Conservation (phyloP, 2,888 invertebrate genomes). For the Siphlonurus alternatus region DNA sequence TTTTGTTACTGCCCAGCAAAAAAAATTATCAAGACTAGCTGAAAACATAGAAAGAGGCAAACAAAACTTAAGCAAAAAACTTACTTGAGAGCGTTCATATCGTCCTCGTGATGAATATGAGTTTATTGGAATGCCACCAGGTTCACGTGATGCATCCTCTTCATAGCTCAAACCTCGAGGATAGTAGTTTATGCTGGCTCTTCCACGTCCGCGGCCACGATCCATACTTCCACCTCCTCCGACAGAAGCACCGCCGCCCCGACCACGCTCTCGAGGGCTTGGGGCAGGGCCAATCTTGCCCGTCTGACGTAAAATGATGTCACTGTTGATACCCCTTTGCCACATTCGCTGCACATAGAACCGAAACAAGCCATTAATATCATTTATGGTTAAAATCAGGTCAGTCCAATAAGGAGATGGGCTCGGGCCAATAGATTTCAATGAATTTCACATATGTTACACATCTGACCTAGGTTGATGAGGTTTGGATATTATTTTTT, state of each 20-base stretch:
- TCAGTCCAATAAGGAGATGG: no score
- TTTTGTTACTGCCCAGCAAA: no score
- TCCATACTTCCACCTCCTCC: constrained; percentile 23
- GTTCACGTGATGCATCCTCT: constrained; percentile 18
- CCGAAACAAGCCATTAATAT: constrained; percentile 1
- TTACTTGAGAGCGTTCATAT: not conserved
- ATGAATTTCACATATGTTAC: no score
- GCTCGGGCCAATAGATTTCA: no score
- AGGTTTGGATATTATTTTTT: no score
- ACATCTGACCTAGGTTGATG: no score
- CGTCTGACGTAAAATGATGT: constrained; percentile 26
- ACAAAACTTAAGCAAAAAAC: not conserved
- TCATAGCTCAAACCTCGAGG: constrained; percentile 20
- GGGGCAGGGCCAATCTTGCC: constrained; percentile 15
- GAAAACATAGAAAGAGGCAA: not conserved
- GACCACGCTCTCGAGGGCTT: constrained; percentile 15
- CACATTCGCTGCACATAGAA: constrained; percentile 34
- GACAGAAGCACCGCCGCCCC: constrained; percentile 25
- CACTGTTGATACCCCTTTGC: constrained; percentile 37
- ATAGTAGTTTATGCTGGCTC: constrained; percentile 11
- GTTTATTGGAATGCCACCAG: not conserved
- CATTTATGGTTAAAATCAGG: no score
- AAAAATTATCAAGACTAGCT: no score
- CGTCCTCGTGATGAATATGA: not conserved
- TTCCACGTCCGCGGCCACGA: constrained; percentile 18